These are phyloP conservation scores for Buteo buteo DNA, from an alignment of 2,113 vertebrate genomes.

Conservation along the genomic window DNA sequence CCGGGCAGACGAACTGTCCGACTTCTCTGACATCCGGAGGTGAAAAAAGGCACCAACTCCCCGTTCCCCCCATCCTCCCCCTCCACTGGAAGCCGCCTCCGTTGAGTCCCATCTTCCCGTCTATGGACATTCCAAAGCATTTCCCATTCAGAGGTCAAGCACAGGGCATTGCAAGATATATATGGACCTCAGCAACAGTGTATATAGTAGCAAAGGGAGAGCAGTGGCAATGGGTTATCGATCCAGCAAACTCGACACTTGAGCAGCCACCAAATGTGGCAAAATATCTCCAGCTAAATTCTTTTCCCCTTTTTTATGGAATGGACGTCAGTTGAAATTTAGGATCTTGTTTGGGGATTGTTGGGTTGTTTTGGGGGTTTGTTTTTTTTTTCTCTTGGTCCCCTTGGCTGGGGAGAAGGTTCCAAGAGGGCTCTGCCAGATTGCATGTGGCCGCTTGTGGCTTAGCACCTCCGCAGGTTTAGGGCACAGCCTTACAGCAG, in stretches of 20 bases:
- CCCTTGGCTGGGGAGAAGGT: slow-evolving; percentile 4
- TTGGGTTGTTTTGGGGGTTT: not conserved
- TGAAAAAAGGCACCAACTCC: slow-evolving; percentile 76
- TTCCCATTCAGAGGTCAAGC: slow-evolving; percentile 86
- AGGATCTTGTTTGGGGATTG: not conserved
- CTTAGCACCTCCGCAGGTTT: slow-evolving; percentile 48
- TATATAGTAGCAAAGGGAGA: slow-evolving; percentile 65
- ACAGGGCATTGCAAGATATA: slow-evolving; percentile 83
- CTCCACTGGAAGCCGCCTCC: slow-evolving; percentile 51
- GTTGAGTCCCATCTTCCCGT: slow-evolving; percentile 71
- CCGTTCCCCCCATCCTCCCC: not conserved
- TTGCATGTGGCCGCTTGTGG: slow-evolving; percentile 28
- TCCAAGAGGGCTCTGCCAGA: slow-evolving; percentile 19
- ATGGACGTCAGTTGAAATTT: not conserved
- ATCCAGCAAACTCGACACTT: slow-evolving; percentile 17
- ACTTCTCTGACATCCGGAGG: slow-evolving; percentile 90
- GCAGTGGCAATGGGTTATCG: slow-evolving; percentile 43
- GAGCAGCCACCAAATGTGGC: not conserved
- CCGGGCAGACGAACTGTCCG: slow-evolving; percentile 82
- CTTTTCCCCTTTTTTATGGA: slow-evolving; percentile 9
- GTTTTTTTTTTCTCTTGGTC: not conserved
- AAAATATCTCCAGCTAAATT: slow-evolving; percentile 3
- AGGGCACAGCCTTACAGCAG: not conserved
- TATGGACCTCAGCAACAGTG: slow-evolving; percentile 60
- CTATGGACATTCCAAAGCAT: slow-evolving; percentile 96